These are phyloP conservation scores for Uropetala carovei DNA, from an alignment of 2,888 invertebrate genomes.

Conservation along the genomic window DNA sequence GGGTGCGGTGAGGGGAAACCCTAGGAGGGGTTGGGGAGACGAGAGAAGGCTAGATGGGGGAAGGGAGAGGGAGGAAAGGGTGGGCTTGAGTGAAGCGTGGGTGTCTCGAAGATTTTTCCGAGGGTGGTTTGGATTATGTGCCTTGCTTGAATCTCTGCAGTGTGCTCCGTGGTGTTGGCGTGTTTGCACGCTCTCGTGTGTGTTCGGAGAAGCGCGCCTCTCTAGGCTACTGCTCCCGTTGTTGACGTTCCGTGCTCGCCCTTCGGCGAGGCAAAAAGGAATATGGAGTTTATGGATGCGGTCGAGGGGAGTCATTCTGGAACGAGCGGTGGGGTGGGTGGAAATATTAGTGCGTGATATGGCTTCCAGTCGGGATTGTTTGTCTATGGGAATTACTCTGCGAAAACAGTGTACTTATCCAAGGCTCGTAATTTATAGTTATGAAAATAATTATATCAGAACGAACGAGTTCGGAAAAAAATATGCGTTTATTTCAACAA, in stretches of 20 bases:
- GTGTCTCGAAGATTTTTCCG: background rate
- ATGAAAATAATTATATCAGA: no score
- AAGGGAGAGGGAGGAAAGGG: background rate
- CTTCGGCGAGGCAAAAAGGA: background rate
- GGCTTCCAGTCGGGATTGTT: no score
- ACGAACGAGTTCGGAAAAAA: no score
- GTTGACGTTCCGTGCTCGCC: background rate
- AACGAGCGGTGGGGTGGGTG: no score
- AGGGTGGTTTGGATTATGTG: constrained; percentile 20
- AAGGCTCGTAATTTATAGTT: no score
- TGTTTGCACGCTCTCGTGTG: background rate
- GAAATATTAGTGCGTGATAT: no score
- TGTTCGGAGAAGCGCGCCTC: background rate
- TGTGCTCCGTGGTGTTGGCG: background rate
- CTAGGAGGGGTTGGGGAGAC: background rate
- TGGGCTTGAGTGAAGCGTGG: background rate
- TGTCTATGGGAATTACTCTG: no score
- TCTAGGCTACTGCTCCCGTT: background rate
- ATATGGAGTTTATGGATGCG: no score
- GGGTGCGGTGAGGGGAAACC: no score
- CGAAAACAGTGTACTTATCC: no score
- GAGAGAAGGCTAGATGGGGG: background rate
- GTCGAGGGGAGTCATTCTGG: no score
- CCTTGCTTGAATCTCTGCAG: background rate
- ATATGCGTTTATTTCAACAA: no score